Base-by-base conservation (phyloP, 2,888 invertebrate species). In the Sminthurides aquaticus region DNA sequence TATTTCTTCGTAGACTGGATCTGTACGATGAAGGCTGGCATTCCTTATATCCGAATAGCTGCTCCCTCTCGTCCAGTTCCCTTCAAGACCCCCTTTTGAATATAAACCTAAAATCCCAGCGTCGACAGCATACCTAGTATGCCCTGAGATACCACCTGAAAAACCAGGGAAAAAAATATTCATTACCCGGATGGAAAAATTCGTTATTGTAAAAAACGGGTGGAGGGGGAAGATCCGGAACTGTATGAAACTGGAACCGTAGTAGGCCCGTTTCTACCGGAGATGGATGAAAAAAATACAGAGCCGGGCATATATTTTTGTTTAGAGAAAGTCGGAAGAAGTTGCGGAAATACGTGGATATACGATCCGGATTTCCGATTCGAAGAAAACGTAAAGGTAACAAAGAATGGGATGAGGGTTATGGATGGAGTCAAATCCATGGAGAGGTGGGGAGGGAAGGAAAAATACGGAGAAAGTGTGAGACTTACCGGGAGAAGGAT, bases 1-100 rank as follows among this genome's bases (percentile, higher is more conserved):
- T 62, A 74, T 74, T 63, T 74, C 74, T 64, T 73, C 74, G 60
- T 74, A 74, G 8, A 74, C 72, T 20, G 74, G 74, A 57, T 74
- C 74, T 34, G 67, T 64, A 27, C 71, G 61, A 56, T 63, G 64
- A 29, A 65, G 67, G 49, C 63, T 68, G 60, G 69, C 70, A 43
- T 67, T 68, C 58, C 71, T 72, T 24, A 73, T 70, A 66, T 73
- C 73, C 8, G 73, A 73, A 60, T 74, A 74, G 49, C 74, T 74
- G 54, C 72, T 71, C 18, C 74, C 73, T 67, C 74, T 68, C 52
- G 71, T 68, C 74, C 74, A 74, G 64, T 68, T 71, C 25, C 73
- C 72, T 22, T 74, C 74, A 26, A 71, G 64, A 49, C 65, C 65
- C 8, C 71, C 72, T 64, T 69, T 69, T 61, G 67, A 68, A 65